Evolutionary conservation across 1,140 invertebrate genomes (phyloP), one percentile per base, ranked within the genome.

Genomic region (Drosophila rhopaloa): DNA sequence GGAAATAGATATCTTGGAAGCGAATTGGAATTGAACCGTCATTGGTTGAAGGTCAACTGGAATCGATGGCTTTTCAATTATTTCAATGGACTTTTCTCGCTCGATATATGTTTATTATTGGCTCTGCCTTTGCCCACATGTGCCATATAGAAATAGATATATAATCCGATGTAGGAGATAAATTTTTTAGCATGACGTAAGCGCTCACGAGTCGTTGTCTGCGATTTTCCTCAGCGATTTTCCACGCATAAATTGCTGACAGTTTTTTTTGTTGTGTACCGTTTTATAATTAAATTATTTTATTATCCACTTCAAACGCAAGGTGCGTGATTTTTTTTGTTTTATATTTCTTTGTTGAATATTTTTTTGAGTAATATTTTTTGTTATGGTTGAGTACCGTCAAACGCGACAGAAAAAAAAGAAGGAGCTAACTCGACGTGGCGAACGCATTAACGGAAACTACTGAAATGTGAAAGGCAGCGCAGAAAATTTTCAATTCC

Each of bases 381-480:
- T 44, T 72, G 40, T 61, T 61, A 19, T 72, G 24, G 27, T 48
- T 70, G 57, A 56, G 29, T 68, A 71, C 68, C 57, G 57, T 53
- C 13, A 63, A 63, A 40, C 46, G 53, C 46, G 74, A 62, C 43
- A 53, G 16, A 73, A 71, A 73, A 61, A 62, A 73, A 29, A 27
- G 8, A 66, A 65, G 54, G 61, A 72, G 46, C 55, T 40, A 37
- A 51, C 66, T 83, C 43, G 72, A 77, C 83, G 83, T 74, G 83
- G 79, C 84, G 83, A 89, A 88, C 83, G 83, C 83, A 88, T 83
- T 88, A 88, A 88, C 84, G 83, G 84, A 83, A 88, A 88, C 83
- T 89, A 88, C 76, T 89, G 79, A 88, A 88, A 88, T 88, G 83
- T 86, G 83, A 86, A 86, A 88, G 76, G 72, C 82, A 82, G 76